phyloP scores from a whole-genome alignment of 2,888 invertebrate species.

The Sphecodes monilicornis region DNA sequence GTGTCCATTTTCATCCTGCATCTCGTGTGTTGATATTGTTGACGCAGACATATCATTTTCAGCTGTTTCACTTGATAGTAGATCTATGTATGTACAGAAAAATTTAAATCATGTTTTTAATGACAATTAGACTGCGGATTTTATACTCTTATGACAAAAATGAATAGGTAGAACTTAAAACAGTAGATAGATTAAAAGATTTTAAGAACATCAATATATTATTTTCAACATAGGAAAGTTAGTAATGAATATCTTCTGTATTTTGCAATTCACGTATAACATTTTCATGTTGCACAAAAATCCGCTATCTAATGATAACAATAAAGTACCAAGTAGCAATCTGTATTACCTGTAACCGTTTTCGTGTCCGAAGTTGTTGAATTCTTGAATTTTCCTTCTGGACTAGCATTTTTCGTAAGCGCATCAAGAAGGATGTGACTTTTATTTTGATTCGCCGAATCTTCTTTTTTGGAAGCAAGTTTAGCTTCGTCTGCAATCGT shows the following conservation, averaged over 20 bases:
- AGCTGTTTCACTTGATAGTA: constrained; percentile 34
- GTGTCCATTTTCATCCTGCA: constrained; percentile 50
- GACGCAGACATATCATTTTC: constrained; percentile 40
- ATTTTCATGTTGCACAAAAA: background rate
- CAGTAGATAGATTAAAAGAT: too few species aligned
- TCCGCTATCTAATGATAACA: background rate
- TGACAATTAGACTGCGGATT: background rate
- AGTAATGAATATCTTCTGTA: background rate
- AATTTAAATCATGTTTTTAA: background rate
- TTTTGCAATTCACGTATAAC: background rate
- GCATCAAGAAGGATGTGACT: constrained; percentile 77
- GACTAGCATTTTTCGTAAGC: constrained; percentile 70
- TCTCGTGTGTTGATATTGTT: constrained; percentile 29
- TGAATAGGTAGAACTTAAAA: background rate
- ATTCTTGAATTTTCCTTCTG: constrained; percentile 54
- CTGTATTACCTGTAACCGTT: constrained; percentile 52
- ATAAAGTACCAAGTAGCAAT: background rate
- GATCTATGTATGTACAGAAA: constrained; percentile 22
- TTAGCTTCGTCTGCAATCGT: constrained; percentile 78
- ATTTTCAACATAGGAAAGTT: background rate
- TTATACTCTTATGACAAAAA: background rate
- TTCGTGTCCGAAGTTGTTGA: constrained; percentile 57
- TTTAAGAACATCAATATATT: background rate
- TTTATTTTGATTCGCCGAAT: constrained; percentile 61
- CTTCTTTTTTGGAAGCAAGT: constrained; percentile 70